Conservation (phyloP, 2,888 invertebrate genomes). For the Dendrolimus pini region DNA sequence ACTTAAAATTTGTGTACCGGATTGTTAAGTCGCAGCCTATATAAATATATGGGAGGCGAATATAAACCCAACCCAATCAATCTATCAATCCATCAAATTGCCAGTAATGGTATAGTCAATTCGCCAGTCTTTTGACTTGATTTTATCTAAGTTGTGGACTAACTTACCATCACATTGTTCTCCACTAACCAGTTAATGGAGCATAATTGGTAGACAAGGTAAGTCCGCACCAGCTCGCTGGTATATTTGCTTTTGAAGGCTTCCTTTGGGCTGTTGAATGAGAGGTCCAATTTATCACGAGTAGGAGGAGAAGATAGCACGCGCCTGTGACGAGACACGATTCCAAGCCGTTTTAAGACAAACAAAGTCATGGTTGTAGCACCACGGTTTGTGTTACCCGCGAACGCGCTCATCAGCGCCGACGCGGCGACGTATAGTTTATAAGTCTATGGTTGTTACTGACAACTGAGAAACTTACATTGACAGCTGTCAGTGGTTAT, state of each 20-base stretch:
- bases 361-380: slow-evolving; percentile 56
- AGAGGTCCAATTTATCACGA: slow-evolving; percentile 86
- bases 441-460: slow-evolving; percentile 23
- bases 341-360: slow-evolving; percentile 52
- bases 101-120: no score
- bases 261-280: slow-evolving; percentile 91
- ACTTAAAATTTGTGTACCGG: no score
- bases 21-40: no score
- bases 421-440: slow-evolving; percentile 47
- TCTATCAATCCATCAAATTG: no score
- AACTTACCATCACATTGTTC: slow-evolving; percentile 92
- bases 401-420: slow-evolving; percentile 46
- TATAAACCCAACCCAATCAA: no score
- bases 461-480: slow-evolving; percentile 30
- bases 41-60: no score
- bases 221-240: slow-evolving; percentile 91
- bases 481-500: no score
- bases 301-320: slow-evolving; percentile 40
- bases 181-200: slow-evolving; percentile 91
- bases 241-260: slow-evolving; percentile 98
- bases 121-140: slow-evolving; percentile 3
- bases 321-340: slow-evolving; percentile 49
- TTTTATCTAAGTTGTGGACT: slow-evolving; percentile 56
- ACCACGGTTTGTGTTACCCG: slow-evolving; percentile 41
- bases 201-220: slow-evolving; percentile 94